These are phyloP conservation scores for Zaprionus gabonicus DNA, from an alignment of 1,140 invertebrate genomes.

Conservation along the genomic window DNA sequence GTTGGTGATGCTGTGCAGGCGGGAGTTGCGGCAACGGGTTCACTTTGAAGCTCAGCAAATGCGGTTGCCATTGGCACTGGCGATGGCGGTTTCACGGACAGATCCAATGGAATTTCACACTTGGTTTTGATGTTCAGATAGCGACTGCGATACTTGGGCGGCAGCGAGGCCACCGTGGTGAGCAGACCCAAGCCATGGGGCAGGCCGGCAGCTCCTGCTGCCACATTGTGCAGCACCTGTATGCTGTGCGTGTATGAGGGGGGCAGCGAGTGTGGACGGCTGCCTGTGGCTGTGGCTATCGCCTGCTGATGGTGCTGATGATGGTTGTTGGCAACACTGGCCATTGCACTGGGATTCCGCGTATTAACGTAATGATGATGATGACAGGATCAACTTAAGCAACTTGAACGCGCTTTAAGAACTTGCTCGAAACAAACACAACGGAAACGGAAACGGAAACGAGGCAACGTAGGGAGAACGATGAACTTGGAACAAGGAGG, in stretches of 20 bases:
- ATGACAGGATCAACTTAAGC: conserved; percentile 5
- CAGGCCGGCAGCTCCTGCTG: conserved; percentile 48
- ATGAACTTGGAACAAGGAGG: conserved; percentile 1
- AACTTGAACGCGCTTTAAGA: conserved; percentile 63
- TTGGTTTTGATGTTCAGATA: conserved; percentile 81
- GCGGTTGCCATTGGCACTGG: conserved; percentile 68
- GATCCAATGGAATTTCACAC: conserved; percentile 85
- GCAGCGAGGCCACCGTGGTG: conserved; percentile 83
- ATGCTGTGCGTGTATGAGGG: conserved; percentile 63
- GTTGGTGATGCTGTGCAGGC: not conserved
- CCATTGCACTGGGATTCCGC: conserved; percentile 60
- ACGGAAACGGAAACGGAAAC: conserved; percentile 46
- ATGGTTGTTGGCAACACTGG: conserved; percentile 45
- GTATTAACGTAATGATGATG: conserved; percentile 48
- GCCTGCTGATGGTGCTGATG: conserved; percentile 14
- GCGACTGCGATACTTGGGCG: conserved; percentile 83
- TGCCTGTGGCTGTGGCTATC: conserved; percentile 31
- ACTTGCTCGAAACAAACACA: conserved; percentile 40
- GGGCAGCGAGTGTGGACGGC: conserved; percentile 24
- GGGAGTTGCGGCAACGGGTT: conserved; percentile 23
- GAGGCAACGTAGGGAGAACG: conserved; percentile 46
- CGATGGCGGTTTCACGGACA: conserved; percentile 85
- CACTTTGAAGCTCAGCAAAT: conserved; percentile 71
- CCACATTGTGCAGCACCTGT: conserved; percentile 69
- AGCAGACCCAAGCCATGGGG: conserved; percentile 77